Percentiles rank a stretch among this genome's conserved stretches.
Conservation (phyloP, 2,888 invertebrate genomes). For the Atethmia centrago region DNA sequence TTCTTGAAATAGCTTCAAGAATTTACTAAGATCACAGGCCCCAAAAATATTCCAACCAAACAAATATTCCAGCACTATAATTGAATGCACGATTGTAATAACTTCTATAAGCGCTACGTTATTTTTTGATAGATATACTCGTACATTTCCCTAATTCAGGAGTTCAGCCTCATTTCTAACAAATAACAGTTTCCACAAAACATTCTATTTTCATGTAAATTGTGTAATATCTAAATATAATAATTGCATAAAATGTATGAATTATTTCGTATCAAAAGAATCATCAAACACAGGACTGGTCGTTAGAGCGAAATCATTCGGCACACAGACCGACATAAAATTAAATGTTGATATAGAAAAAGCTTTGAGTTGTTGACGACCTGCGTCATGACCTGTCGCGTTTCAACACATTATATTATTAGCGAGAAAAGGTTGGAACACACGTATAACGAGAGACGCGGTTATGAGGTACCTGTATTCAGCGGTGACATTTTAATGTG, state of each 20-base stretch:
- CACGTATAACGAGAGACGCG: slow-evolving; percentile 11
- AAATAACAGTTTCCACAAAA: slow-evolving; percentile 10
- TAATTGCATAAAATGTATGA: slow-evolving; percentile 7
- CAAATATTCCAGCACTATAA: not conserved
- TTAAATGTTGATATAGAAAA: slow-evolving; percentile 45
- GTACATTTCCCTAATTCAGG: slow-evolving; percentile 13
- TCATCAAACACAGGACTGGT: slow-evolving; percentile 33
- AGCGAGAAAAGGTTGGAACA: slow-evolving; percentile 41
- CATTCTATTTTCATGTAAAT: not conserved
- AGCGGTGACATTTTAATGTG: not conserved
- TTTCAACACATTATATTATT: slow-evolving; percentile 44
- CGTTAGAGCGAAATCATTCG: slow-evolving; percentile 42
- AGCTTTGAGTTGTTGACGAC: slow-evolving; percentile 28
- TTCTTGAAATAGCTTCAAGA: not conserved
- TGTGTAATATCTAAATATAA: slow-evolving; percentile 16
- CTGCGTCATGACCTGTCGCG: slow-evolving; percentile 49
- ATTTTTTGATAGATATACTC: slow-evolving; percentile 22
- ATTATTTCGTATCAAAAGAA: slow-evolving; percentile 29
- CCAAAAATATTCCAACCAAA: not conserved
- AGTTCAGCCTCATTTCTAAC: not conserved
- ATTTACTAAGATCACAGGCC: not conserved
- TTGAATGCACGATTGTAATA: not conserved
- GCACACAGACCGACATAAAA: slow-evolving; percentile 36
- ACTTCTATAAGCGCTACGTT: not conserved
- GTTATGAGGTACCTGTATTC: not conserved